A percentile compares a stretch with the other conserved stretches of the same genome.
These are phyloP conservation scores for Thereva unica DNA, from an alignment of 2,888 invertebrate genomes.

Conservation along the genomic window DNA sequence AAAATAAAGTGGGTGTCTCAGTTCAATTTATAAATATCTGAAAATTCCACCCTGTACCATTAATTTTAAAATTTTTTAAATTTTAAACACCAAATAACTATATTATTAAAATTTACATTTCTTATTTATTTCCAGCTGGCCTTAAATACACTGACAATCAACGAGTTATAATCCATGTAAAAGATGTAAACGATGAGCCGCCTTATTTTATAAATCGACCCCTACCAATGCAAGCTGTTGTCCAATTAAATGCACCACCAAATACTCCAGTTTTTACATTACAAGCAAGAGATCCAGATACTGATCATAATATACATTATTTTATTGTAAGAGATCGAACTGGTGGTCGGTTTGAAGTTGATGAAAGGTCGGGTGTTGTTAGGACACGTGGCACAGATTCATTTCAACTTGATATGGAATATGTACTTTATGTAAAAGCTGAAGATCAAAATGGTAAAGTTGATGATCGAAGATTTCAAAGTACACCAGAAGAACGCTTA, in stretches of 20 bases:
- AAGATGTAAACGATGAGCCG: constrained; percentile 95
- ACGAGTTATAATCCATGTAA: constrained; percentile 91
- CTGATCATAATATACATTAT: constrained; percentile 94
- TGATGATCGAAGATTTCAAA: constrained; percentile 87
- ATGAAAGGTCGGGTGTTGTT: constrained; percentile 89
- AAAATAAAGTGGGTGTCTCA: too few relatives aligned
- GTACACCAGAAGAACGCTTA: constrained; percentile 86
- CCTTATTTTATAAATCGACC: constrained; percentile 96
- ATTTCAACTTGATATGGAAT: constrained; percentile 94
- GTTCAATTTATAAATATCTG: too few relatives aligned
- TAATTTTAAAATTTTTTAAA: not conserved
- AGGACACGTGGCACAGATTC: constrained; percentile 88
- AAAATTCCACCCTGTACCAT: too few relatives aligned
- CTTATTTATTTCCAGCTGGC: constrained; percentile 51
- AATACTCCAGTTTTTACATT: constrained; percentile 97
- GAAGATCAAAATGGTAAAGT: constrained; percentile 92
- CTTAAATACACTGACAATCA: constrained; percentile 86
- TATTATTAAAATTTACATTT: constrained; percentile 30
- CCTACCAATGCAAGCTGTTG: constrained; percentile 95
- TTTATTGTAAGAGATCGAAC: constrained; percentile 92
- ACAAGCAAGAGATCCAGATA: constrained; percentile 94
- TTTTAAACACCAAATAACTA: not conserved
- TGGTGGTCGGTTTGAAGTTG: constrained; percentile 79
- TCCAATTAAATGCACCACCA: constrained; percentile 91
- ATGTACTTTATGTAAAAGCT: constrained; percentile 93